These are phyloP conservation scores for Penaeus vannamei DNA, from an alignment of 1,140 invertebrate species.

Conservation along the genomic window DNA sequence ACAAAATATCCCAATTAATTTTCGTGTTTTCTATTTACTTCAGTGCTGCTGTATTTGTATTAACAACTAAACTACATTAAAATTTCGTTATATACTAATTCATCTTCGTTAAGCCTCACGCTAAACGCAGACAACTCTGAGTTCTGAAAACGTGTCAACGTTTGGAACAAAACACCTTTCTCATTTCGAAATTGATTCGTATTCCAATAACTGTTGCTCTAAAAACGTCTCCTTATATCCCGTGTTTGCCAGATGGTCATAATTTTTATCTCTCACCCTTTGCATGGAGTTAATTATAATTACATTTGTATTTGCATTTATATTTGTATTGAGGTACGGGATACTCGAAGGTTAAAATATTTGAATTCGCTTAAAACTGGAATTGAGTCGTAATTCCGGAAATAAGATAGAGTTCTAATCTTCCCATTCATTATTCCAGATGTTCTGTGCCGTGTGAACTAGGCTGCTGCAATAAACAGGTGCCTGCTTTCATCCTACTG, in stretches of 20 bases:
- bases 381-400: constrained; percentile 60
- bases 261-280: constrained; percentile 58
- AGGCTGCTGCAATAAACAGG: no score
- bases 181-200: constrained; percentile 66
- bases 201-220: constrained; percentile 63
- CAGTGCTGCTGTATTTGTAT: background rate
- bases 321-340: constrained; percentile 63
- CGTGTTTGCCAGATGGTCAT: constrained; percentile 61
- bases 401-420: constrained; percentile 63
- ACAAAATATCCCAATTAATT: constrained; percentile 43
- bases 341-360: constrained; percentile 48
- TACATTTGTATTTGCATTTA: constrained; percentile 66
- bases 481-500: no score
- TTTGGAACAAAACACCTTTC: constrained; percentile 55
- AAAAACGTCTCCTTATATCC: constrained; percentile 65
- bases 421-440: constrained; percentile 56
- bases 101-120: background rate
- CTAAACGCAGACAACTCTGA: background rate
- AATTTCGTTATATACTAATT: no score
- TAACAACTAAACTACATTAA: no score
- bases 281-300: constrained; percentile 64
- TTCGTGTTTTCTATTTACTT: constrained; percentile 41
- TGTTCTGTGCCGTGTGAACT: background rate
- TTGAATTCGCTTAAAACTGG: constrained; percentile 56
- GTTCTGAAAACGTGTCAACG: constrained; percentile 38